Percentiles rank a stretch among this genome's conserved stretches.
Evolutionary conservation across 2,888 invertebrate genomes (phyloP).

Genomic region (Orthosia gothica): DNA sequence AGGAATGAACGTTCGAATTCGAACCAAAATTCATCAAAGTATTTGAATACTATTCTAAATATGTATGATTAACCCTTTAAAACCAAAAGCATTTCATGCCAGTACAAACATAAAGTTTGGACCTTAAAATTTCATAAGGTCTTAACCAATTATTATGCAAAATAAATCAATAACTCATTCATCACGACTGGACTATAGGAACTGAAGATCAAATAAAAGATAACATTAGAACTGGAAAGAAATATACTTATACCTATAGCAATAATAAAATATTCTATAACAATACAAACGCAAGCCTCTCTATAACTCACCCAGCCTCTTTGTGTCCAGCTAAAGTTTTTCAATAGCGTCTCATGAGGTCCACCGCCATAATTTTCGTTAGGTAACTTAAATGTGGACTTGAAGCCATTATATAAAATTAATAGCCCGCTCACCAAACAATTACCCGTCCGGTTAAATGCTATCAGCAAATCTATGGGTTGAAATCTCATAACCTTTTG

Average conservation of each 20-base stretch:
- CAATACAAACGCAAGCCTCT: conserved; percentile 70
- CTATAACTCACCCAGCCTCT: conserved; percentile 76
- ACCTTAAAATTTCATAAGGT: too few relatives aligned
- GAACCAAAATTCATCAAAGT: too few relatives aligned
- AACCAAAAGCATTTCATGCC: too few relatives aligned
- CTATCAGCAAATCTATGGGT: conserved; percentile 89
- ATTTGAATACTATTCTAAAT: too few relatives aligned
- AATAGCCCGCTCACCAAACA: conserved; percentile 89
- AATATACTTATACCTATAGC: conserved; percentile 27
- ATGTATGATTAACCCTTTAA: too few relatives aligned
- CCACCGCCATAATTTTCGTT: conserved; percentile 84
- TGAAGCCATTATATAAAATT: conserved; percentile 87
- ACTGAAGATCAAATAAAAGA: conserved; percentile 48
- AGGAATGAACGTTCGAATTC: too few relatives aligned
- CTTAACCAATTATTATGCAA: background rate
- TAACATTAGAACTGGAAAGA: conserved; percentile 53
- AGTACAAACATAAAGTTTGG: too few relatives aligned
- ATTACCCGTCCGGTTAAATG: conserved; percentile 88
- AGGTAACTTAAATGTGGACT: conserved; percentile 85
- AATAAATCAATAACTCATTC: background rate
- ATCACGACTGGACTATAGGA: conserved; percentile 4
- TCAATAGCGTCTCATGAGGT: conserved; percentile 81
- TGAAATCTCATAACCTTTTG: conserved; percentile 90
- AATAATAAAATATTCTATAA: conserved; percentile 64
- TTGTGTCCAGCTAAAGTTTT: conserved; percentile 78